Evolutionary conservation across 2,888 invertebrate species (phyloP).

Genomic region (Fabriciana adippe): DNA sequence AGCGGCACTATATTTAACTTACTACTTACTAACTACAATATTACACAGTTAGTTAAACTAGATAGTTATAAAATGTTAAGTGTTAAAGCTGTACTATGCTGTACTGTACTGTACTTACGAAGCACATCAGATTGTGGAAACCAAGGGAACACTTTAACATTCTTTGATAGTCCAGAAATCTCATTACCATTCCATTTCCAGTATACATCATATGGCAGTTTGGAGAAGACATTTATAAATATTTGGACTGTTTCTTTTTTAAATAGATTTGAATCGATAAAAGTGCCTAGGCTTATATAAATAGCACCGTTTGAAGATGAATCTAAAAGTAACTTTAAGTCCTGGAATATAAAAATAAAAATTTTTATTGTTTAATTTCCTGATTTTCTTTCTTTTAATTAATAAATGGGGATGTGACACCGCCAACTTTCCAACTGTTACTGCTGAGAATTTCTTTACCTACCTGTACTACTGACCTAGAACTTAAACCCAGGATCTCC

Average conservation of each 20-base stretch:
- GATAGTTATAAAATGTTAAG: too few species aligned
- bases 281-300: slow-evolving; percentile 60
- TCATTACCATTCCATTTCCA: slow-evolving; percentile 57
- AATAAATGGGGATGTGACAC: too few species aligned
- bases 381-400: too few species aligned
- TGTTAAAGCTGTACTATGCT: too few species aligned
- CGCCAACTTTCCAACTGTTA: too few species aligned
- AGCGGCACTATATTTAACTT: too few species aligned
- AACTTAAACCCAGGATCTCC: too few species aligned
- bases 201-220: slow-evolving; percentile 54
- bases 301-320: slow-evolving; percentile 53
- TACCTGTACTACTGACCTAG: too few species aligned
- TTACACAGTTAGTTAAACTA: too few species aligned
- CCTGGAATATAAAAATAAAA: too few species aligned
- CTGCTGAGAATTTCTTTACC: too few species aligned
- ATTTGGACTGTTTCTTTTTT: slow-evolving; percentile 39
- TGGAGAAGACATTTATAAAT: slow-evolving; percentile 50
- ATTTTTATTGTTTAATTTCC: background rate
- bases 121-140: slow-evolving; percentile 54
- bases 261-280: slow-evolving; percentile 48
- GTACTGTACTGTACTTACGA: slow-evolving; percentile 40
- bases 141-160: slow-evolving; percentile 36
- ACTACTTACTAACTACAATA: too few species aligned
- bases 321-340: slow-evolving; percentile 37
- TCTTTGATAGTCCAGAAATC: slow-evolving; percentile 35